These are phyloP conservation scores for Corvus moneduloides DNA, from an alignment of 2,113 vertebrate species.

Conservation along the genomic window DNA sequence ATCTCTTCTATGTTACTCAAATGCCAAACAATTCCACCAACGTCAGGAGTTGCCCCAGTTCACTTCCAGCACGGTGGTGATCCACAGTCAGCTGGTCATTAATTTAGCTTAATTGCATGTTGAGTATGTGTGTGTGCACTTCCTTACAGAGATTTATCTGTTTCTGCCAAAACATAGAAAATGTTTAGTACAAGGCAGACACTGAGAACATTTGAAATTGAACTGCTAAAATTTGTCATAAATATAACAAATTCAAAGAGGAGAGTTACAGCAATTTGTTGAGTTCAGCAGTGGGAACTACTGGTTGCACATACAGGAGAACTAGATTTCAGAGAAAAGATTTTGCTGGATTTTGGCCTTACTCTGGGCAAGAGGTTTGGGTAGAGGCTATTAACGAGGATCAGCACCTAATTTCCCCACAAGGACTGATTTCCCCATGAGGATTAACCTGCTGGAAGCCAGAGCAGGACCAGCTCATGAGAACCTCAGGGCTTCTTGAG, in stretches of 20 bases:
- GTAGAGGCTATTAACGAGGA: background rate
- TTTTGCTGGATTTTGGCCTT: background rate
- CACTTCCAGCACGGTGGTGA: rapidly evolving
- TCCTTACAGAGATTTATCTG: background rate
- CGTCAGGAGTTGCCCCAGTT: background rate
- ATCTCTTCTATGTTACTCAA: background rate
- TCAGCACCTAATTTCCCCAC: background rate
- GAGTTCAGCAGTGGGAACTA: background rate
- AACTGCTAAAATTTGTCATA: background rate
- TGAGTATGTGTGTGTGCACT: background rate
- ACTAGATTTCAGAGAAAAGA: background rate
- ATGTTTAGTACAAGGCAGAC: background rate
- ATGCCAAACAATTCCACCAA: rapidly evolving
- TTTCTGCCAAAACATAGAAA: background rate
- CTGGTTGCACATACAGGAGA: background rate
- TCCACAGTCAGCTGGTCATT: background rate
- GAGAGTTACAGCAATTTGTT: background rate
- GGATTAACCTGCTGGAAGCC: background rate
- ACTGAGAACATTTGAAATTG: background rate
- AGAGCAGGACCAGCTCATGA: background rate
- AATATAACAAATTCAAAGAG: background rate
- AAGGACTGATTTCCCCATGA: background rate
- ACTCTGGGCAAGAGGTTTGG: background rate
- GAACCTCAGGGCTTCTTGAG: rapidly evolving
- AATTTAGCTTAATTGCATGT: background rate